Conservation (phyloP, 2,888 invertebrate genomes). For the Lordiphosa andalusiaca region DNA sequence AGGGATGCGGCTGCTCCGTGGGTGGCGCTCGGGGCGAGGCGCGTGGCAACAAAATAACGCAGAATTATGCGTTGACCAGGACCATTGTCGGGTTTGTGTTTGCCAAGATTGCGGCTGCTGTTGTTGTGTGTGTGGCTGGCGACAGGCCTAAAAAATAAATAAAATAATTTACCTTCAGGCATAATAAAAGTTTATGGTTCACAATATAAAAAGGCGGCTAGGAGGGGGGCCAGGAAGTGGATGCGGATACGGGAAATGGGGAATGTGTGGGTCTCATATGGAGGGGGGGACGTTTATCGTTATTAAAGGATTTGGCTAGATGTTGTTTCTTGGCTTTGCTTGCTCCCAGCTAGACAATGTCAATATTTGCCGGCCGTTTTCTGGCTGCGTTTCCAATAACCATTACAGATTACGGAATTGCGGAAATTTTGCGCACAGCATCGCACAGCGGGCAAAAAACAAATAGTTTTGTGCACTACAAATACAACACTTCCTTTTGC, state of each 20-base stretch:
- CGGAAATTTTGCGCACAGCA: slow-evolving; percentile 61
- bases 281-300: slow-evolving; percentile 37
- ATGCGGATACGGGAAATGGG: not conserved
- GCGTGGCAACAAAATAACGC: slow-evolving; percentile 41
- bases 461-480: slow-evolving; percentile 66
- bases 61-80: slow-evolving; percentile 51
- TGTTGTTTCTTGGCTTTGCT: slow-evolving; percentile 6
- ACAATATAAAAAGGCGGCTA: slow-evolving; percentile 39
- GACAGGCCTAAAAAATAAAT: slow-evolving; percentile 68
- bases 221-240: not conserved
- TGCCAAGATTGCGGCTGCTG: slow-evolving; percentile 7
- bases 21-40: slow-evolving; percentile 31
- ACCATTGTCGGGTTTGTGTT: slow-evolving; percentile 5
- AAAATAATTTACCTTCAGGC: slow-evolving; percentile 76
- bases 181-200: slow-evolving; percentile 76
- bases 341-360: slow-evolving; percentile 37
- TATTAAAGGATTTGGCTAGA: slow-evolving; percentile 23
- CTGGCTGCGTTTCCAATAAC: slow-evolving; percentile 64
- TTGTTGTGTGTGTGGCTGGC: slow-evolving; percentile 21
- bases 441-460: slow-evolving; percentile 66
- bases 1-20: slow-evolving; percentile 41
- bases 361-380: slow-evolving; percentile 62
- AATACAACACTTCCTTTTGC: slow-evolving; percentile 63
- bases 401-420: slow-evolving; percentile 56
- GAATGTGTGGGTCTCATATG: slow-evolving; percentile 15